Base-by-base conservation (phyloP, 2,888 invertebrate genomes). In the Cacoxenus indagator region DNA sequence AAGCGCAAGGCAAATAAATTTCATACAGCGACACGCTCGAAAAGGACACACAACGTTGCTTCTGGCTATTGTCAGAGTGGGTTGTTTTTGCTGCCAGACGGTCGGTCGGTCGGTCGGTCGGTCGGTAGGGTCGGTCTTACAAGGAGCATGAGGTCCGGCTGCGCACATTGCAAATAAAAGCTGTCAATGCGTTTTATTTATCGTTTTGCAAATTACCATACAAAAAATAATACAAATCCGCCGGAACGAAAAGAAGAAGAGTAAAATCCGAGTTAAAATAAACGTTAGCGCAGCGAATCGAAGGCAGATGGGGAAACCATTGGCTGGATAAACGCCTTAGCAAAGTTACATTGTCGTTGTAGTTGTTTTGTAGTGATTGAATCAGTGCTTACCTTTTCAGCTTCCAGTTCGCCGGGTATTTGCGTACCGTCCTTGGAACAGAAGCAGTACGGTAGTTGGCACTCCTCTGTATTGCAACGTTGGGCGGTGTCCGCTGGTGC, bases 361-460 rank as follows among this genome's bases (percentile, higher is more conserved):
- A n/a, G n/a, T n/a, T 19, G 48, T 48, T 17, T 48, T 8, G 48
- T n/a, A 19, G 9, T 48, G 19, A 8, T 48, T 48, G 9, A 31
- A 9, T 31, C 6, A 31, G 9, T 31, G 85, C 89, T 89, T 90
- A 96, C 96, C 82, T 96, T 94, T 86, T 95, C 93, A 17, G 94
- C 92, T 68, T 94, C 92, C 37, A 97, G 88, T 65, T 93, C 94
- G 37, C 95, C 96, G 8, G 97, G 97, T 77, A 96, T 94, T 71
- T 91, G 86, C 4, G 96, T 96, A 45, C 97, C 97, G 88, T 97
- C 96, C 85, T 94, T 93, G 45, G 96, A 96, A 86, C 97, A 97
- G 89, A 93, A 96, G 87, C 97, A 97, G 83, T 96, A 95, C 0
- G 97, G 97, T 78, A 97, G 90, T 74, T 90, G 89, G 85, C 97